These are phyloP conservation scores for human DNA, from an alignment of 2,113 vertebrate species.

Conservation along the genomic window GRCh38 chr1:81225001-81225500, in stretches of 20 bases:
- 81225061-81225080: not conserved
- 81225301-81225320: not conserved
- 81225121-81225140: not conserved
- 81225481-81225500: conserved; percentile 80
- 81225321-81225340: not conserved
- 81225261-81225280: not conserved
- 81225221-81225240: not conserved
- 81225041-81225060: not conserved
- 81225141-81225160: not conserved
- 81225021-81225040: not conserved
- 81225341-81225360: conserved; percentile 75
- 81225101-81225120: not conserved
- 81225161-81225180: not conserved
- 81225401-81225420: conserved; percentile 73
- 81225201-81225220: not conserved
- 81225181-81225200: not conserved
- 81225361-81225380: conserved; percentile 56
- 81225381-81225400: conserved; percentile 73
- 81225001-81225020: not conserved
- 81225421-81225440: conserved; percentile 73
- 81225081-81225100: not conserved
- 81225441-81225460: conserved; percentile 82
- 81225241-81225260: not conserved
- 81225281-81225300: conserved; percentile 30
- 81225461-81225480: conserved; percentile 80